Evolutionary conservation across 2,888 invertebrate species (phyloP).

Genomic region (Spodoptera exigua): DNA sequence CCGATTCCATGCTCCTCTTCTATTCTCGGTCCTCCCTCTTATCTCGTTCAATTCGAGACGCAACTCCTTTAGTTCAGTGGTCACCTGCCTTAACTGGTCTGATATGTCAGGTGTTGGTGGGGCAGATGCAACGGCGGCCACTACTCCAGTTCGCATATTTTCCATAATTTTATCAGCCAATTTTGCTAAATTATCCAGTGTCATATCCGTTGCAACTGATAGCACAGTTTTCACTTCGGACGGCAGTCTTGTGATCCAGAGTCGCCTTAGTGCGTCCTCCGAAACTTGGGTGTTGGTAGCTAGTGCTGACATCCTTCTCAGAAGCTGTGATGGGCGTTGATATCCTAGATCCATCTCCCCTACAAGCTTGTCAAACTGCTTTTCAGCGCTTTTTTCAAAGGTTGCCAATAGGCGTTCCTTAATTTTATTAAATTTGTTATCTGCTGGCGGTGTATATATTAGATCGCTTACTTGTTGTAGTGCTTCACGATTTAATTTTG

Average conservation of each 20-base stretch:
- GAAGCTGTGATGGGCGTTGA: constrained; percentile 2
- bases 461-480: neutral
- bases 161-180: too few relatives aligned
- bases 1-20: too few relatives aligned
- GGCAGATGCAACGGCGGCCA: too few relatives aligned
- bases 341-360: neutral
- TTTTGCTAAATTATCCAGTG: too few relatives aligned
- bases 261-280: neutral
- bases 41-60: too few relatives aligned
- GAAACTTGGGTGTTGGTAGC: neutral
- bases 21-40: too few relatives aligned
- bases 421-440: neutral
- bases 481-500: neutral
- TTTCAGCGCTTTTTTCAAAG: neutral
- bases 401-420: neutral
- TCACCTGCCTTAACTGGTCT: too few relatives aligned
- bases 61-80: too few relatives aligned
- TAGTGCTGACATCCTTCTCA: neutral
- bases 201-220: too few relatives aligned
- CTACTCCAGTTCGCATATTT: too few relatives aligned
- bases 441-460: neutral
- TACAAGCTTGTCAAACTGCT: neutral
- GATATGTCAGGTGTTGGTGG: too few relatives aligned
- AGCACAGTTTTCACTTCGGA: too few relatives aligned
- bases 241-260: neutral